Evolutionary conservation across 1,140 invertebrate genomes (phyloP), one percentile per base, ranked within the genome.

Genomic region (Odontomachus brunneus): DNA sequence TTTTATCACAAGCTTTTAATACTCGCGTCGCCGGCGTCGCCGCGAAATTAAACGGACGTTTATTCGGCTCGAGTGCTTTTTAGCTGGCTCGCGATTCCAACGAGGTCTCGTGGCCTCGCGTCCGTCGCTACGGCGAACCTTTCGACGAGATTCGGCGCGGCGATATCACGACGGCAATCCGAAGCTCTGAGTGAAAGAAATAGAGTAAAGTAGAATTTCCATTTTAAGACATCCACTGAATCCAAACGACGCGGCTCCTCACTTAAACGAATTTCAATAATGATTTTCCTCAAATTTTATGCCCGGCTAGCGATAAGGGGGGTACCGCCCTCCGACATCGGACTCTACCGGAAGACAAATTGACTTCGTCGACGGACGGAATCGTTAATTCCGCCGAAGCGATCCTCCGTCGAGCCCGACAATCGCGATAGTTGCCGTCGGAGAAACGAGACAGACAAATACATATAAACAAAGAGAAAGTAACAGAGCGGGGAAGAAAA

Each of bases 271-370:
- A 69, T 80, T 80, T 80, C 65, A 59, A 80, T 80, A 80, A 80
- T 80, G 75, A 80, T 80, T 80, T 80, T 57, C 75, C 69, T 22
- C 51, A 80, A 80, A 80, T 59, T 80, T 80, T 80, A 71, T 80
- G 53, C 51, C 33, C 24, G 65, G 51, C 3, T 48, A 69, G 51
- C 51, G 51, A 59, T 71, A 71, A 71, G n/a, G 51, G 14, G 1
- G 75, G 17, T 7, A 22, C 29, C 51, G 49, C 22, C 12, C 22
- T 14, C 29, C 65, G 51, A 69, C 51, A 19, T 57, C 22, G 57
- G 33, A 65, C 44, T 53, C 38, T 17, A 17, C 15, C 55, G 24
- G 33, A 17, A 74, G 57, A 74, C 44, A 82, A 82, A 82, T 73
- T 62, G 69, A 82, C 69, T 82, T 2, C 71, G 22, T 7, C 60